These are phyloP conservation scores for Steatocranus sp. DNA, from an alignment of 2,797 vertebrate species.

Conservation along the genomic window DNA sequence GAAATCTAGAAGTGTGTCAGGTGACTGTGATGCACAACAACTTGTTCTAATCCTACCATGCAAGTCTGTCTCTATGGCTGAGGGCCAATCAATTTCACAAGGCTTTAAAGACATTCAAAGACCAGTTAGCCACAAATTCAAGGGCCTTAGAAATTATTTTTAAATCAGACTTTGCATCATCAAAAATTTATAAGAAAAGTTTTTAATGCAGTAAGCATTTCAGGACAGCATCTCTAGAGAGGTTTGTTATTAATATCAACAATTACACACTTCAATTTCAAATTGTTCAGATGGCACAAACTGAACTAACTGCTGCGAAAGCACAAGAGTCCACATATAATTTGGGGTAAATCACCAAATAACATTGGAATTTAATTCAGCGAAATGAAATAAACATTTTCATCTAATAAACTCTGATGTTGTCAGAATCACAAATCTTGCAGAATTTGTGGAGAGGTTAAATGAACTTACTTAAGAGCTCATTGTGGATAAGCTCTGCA, in stretches of 20 bases:
- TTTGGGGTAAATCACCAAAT: neutral
- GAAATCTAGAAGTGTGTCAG: neutral
- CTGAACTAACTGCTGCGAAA: neutral
- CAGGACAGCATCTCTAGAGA: neutral
- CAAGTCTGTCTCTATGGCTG: neutral
- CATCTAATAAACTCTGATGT: neutral
- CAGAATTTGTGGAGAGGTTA: neutral
- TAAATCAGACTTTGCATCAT: conserved; percentile 1
- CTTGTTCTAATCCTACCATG: neutral
- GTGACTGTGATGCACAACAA: neutral
- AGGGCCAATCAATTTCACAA: conserved; percentile 16
- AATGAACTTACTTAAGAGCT: conserved; percentile 86
- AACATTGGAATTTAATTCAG: neutral
- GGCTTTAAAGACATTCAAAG: conserved; percentile 13
- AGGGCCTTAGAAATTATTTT: neutral
- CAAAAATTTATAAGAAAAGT: neutral
- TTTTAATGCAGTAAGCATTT: neutral
- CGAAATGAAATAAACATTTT: neutral
- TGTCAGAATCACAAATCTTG: neutral
- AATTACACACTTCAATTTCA: neutral
- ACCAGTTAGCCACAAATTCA: neutral
- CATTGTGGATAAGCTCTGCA: conserved; percentile 95
- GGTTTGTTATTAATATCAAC: neutral
- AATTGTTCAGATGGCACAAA: neutral
- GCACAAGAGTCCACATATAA: neutral